Evolutionary conservation across 1,140 invertebrate genomes (phyloP).

Genomic region (Branchinecta lindahli): DNA sequence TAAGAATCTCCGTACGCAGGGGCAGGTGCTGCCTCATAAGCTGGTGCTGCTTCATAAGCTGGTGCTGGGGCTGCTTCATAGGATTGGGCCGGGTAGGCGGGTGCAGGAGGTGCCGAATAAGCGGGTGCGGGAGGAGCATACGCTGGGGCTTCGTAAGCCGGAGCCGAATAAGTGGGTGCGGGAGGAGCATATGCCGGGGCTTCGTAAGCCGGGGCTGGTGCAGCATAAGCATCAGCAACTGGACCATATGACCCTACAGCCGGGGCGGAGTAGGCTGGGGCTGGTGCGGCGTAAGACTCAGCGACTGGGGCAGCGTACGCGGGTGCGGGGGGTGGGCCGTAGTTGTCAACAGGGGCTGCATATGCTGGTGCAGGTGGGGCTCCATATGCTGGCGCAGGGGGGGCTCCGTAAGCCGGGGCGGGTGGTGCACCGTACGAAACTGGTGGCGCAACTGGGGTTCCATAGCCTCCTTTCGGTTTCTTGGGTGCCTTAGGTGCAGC

Average conservation of each 20-base stretch:
- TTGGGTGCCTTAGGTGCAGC: conserved; percentile 14
- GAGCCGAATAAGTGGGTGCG: not conserved
- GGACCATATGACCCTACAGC: conserved; percentile 11
- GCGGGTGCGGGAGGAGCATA: not conserved
- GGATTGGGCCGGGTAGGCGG: not conserved
- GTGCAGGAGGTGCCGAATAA: not conserved
- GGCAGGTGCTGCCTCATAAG: conserved; percentile 6
- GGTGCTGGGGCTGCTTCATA: not conserved
- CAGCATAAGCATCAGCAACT: not conserved
- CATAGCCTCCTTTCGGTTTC: conserved; percentile 16
- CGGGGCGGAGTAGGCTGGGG: conserved; percentile 16
- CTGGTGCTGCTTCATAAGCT: not conserved
- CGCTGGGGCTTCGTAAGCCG: not conserved
- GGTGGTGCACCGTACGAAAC: not conserved
- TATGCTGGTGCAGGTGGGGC: conserved; percentile 25
- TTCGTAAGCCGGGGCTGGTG: not conserved
- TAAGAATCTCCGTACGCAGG: not conserved
- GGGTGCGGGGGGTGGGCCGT: conserved; percentile 20
- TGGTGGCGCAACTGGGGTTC: conserved; percentile 11
- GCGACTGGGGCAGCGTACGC: conserved; percentile 16
- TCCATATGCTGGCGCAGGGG: conserved; percentile 23
- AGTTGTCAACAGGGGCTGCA: not conserved
- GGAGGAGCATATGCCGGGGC: not conserved
- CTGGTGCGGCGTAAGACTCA: conserved; percentile 19
- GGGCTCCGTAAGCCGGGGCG: not conserved